Conservation (phyloP, 2,888 invertebrate genomes). For the Lithophane leautieri region DNA sequence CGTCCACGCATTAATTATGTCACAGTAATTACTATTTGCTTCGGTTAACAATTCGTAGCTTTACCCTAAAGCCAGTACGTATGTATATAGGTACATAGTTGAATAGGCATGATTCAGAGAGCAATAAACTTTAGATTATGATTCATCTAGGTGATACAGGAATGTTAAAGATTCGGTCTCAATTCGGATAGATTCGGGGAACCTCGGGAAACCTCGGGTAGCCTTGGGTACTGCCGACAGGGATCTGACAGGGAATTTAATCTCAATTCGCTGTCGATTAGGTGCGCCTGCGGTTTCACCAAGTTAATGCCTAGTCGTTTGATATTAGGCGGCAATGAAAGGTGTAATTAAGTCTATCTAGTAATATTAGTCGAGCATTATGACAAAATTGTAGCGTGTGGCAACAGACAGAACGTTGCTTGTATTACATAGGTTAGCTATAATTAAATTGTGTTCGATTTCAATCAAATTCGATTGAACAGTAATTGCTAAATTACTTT, state of each 20-base stretch:
- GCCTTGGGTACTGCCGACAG: conserved; percentile 24
- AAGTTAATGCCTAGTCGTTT: conserved; percentile 44
- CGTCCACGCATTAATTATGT: conserved; percentile 64
- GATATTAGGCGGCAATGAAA: conserved; percentile 48
- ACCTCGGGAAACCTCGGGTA: conserved; percentile 26
- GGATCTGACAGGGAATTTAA: conserved; percentile 55
- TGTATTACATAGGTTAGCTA: conserved; percentile 10
- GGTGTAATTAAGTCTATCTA: conserved; percentile 54
- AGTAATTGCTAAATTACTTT: conserved; percentile 46
- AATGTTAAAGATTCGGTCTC: conserved; percentile 50
- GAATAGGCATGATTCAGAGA: conserved; percentile 78
- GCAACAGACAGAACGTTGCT: conserved; percentile 35
- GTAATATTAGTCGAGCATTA: conserved; percentile 50
- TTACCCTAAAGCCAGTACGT: conserved; percentile 52
- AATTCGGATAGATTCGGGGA: conserved; percentile 28
- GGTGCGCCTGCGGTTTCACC: conserved; percentile 54
- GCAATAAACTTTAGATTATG: conserved; percentile 82
- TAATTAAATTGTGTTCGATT: conserved; percentile 44
- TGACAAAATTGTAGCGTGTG: conserved; percentile 55
- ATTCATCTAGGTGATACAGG: conserved; percentile 72
- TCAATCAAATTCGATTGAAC: conserved; percentile 32
- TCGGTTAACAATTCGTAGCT: conserved; percentile 56
- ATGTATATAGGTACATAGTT: conserved; percentile 46
- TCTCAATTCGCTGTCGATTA: conserved; percentile 48
- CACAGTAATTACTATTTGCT: conserved; percentile 60